Percentiles rank a stretch among this genome's conserved stretches.
phyloP scores from a whole-genome alignment of 2,113 vertebrate genomes.

The Phaethornis superciliosus region DNA sequence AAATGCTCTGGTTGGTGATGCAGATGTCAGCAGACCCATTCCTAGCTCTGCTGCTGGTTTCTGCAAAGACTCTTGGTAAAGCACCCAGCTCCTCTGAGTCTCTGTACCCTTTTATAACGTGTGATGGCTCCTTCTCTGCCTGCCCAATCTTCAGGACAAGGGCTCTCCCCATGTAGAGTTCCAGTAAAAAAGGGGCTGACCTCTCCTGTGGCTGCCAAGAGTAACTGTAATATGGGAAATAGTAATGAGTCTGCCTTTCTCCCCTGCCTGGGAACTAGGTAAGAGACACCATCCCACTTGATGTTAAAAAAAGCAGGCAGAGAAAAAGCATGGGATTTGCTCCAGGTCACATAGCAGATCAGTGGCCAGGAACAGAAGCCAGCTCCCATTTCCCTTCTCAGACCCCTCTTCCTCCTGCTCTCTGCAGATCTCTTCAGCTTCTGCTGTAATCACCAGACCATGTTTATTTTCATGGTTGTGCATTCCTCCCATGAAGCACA shows the following conservation, averaged over 20 bases:
- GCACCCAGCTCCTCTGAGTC: neutral
- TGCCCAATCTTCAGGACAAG: neutral
- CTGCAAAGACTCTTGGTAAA: neutral
- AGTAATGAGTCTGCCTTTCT: neutral
- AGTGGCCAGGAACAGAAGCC: constrained; percentile 58
- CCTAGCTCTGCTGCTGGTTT: neutral
- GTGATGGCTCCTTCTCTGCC: neutral
- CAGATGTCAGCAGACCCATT: neutral
- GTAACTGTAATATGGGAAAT: neutral
- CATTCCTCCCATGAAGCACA: neutral
- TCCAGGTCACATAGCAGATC: constrained; percentile 36
- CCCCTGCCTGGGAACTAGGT: constrained; percentile 45
- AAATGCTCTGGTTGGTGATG: neutral
- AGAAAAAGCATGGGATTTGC: constrained; percentile 42
- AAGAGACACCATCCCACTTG: constrained; percentile 1
- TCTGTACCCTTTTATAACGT: neutral
- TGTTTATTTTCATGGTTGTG: neutral
- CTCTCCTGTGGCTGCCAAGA: neutral
- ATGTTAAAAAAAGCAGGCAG: neutral
- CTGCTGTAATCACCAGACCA: constrained; percentile 23
- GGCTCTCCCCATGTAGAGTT: neutral
- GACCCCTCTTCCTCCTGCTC: neutral
- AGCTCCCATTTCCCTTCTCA: constrained; percentile 64
- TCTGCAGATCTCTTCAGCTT: neutral
- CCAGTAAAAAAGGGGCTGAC: neutral